phyloP scores from a whole-genome alignment of 2,888 invertebrate genomes.

The Patella caerulea region DNA sequence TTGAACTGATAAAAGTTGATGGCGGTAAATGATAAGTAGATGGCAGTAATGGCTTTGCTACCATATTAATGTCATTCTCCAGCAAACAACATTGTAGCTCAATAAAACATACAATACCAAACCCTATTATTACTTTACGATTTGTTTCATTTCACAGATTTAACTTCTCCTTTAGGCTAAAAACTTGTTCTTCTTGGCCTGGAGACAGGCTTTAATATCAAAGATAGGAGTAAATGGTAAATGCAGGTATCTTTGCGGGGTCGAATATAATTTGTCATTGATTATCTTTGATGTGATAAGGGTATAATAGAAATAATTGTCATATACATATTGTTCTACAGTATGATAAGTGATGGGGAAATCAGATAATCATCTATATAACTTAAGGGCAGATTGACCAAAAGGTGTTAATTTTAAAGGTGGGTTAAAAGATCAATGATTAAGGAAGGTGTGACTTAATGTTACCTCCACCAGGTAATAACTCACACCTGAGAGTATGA shows the following conservation, averaged over 20 bases:
- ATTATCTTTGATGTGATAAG: constrained; percentile 13
- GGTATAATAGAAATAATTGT: neutral
- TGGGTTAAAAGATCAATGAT: too few relatives aligned
- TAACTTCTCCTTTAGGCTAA: neutral
- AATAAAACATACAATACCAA: too few relatives aligned
- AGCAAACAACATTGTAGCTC: too few relatives aligned
- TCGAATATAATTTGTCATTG: neutral
- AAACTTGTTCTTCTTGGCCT: neutral
- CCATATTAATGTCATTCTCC: constrained; percentile 10
- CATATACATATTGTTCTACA: too few relatives aligned
- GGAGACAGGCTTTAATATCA: neutral
- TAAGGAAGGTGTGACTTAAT: too few relatives aligned
- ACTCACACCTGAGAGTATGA: too few relatives aligned
- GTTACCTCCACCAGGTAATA: too few relatives aligned
- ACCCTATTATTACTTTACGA: too few relatives aligned
- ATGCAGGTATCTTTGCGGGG: neutral
- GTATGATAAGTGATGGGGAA: too few relatives aligned
- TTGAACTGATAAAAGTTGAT: neutral
- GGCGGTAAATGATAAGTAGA: neutral
- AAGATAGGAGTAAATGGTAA: neutral
- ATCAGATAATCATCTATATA: too few relatives aligned
- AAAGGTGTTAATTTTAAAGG: too few relatives aligned
- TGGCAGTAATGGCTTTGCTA: constrained; percentile 2
- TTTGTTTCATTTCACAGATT: neutral
- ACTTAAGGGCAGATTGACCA: too few relatives aligned